Base-by-base conservation (phyloP, 2,888 invertebrate genomes). In the Erannis defoliaria region DNA sequence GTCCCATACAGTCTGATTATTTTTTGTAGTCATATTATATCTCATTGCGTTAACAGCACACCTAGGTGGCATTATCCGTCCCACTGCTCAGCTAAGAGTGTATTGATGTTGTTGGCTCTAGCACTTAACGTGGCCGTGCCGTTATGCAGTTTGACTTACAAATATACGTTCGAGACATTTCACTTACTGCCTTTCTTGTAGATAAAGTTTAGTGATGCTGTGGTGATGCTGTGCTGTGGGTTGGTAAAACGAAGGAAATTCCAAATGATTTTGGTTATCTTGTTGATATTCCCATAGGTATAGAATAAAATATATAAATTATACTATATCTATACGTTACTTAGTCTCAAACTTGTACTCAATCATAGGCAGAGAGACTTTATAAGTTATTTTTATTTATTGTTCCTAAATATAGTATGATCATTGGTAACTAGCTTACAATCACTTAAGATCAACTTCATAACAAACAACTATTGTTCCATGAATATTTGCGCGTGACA, bases 101-200 rank as follows among this genome's bases (percentile, higher is more conserved):
- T 83, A 86, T 87, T 84, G 84, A 84, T 88, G 84, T 82, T 89
- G 86, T 90, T 89, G 81, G 85, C 77, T 80, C 77, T 83, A 82
- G 78, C 88, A 90, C 89, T 90, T 90, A 87, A 84, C 84, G 81
- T 74, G 72, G 76, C 75, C 76, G 71, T 69, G 75, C 89, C 86
- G 88, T 87, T 88, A 88, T 82, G 76, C 80, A 82, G 85, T 85
- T 86, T 86, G 84, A 85, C 85, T 86, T 80, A 86, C 85, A 87
- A 86, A 87, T 83, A 86, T 70, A 71, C 74, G 72, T 76, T 80
- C 80, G 82, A 86, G 86, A 87, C 81, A 82, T 88, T 86, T 87
- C 85, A 86, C 84, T 88, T 81, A 69, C 64, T 66, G 62, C 57
- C 65, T 69, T 67, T 64, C 68, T 70, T 68, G 66, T 58, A 55